These are phyloP conservation scores for Trinorchestia longiramus DNA, from an alignment of 1,140 invertebrate genomes.

Conservation along the genomic window DNA sequence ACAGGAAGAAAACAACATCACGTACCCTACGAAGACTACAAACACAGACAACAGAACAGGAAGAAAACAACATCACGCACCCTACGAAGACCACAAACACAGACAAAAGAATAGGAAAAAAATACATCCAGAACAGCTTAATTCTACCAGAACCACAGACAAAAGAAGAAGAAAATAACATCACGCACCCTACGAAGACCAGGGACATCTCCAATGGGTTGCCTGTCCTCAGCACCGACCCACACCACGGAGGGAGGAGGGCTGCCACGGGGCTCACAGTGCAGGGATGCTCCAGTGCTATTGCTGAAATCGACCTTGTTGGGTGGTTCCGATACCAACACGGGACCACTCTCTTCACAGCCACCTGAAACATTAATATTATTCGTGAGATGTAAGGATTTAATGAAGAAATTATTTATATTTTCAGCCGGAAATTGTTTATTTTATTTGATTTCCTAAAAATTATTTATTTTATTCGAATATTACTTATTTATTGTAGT, in stretches of 20 bases:
- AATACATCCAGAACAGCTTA: too few species aligned
- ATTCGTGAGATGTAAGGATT: background rate
- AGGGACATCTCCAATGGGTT: constrained; percentile 88
- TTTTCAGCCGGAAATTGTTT: background rate
- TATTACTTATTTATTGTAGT: too few species aligned
- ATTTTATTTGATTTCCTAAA: too few species aligned
- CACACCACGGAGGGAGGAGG: constrained; percentile 93
- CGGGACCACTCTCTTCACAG: constrained; percentile 77
- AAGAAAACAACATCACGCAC: too few species aligned
- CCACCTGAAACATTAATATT: background rate
- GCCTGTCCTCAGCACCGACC: constrained; percentile 85
- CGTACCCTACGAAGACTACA: constrained; percentile 85
- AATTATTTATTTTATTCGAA: too few species aligned
- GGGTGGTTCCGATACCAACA: constrained; percentile 91
- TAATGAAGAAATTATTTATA: too few species aligned
- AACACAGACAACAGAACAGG: too few species aligned
- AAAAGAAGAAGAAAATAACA: background rate
- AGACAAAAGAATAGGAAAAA: background rate
- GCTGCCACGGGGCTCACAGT: constrained; percentile 90
- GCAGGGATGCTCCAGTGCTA: constrained; percentile 90
- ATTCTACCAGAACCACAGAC: background rate
- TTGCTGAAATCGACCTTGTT: constrained; percentile 94
- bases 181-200: constrained; percentile 82
- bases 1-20: too few species aligned
- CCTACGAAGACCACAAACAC: too few species aligned